Percentiles rank a stretch among this genome's conserved stretches.
Evolutionary conservation across 2,888 invertebrate species (phyloP).

Genomic region (Ligdia adustata): DNA sequence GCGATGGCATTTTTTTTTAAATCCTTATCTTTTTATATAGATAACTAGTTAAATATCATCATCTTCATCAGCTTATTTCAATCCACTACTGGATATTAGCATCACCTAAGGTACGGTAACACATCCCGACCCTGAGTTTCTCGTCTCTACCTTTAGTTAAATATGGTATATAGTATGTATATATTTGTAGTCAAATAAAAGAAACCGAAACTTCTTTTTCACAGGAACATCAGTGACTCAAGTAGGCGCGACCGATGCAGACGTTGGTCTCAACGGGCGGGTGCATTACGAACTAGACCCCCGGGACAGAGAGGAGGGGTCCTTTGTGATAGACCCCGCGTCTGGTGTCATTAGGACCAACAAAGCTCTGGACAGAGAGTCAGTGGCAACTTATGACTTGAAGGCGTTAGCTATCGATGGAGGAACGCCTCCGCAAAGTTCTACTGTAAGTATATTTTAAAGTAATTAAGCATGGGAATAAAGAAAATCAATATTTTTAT

Average conservation of each 20-base stretch:
- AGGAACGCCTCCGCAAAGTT: slow-evolving; percentile 91
- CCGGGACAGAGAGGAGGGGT: slow-evolving; percentile 91
- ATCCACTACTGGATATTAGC: too few relatives aligned
- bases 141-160: too few relatives aligned
- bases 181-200: too few relatives aligned
- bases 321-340: slow-evolving; percentile 96
- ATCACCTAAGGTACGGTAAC: too few relatives aligned
- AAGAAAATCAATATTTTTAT: neutral
- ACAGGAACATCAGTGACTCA: slow-evolving; percentile 89
- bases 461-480: neutral
- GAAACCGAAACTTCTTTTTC: slow-evolving; percentile 1
- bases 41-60: too few relatives aligned
- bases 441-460: slow-evolving; percentile 63
- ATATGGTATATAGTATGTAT: too few relatives aligned
- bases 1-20: too few relatives aligned
- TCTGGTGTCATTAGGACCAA: slow-evolving; percentile 96
- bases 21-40: too few relatives aligned
- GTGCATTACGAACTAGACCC: slow-evolving; percentile 91
- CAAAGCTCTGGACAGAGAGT: slow-evolving; percentile 95
- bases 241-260: slow-evolving; percentile 92
- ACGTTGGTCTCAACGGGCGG: slow-evolving; percentile 94
- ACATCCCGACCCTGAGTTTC: too few relatives aligned
- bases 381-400: slow-evolving; percentile 92
- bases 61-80: too few relatives aligned
- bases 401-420: slow-evolving; percentile 95